These are phyloP conservation scores for Chymomyza procnemis DNA, from an alignment of 2,888 invertebrate genomes.

Conservation along the genomic window DNA sequence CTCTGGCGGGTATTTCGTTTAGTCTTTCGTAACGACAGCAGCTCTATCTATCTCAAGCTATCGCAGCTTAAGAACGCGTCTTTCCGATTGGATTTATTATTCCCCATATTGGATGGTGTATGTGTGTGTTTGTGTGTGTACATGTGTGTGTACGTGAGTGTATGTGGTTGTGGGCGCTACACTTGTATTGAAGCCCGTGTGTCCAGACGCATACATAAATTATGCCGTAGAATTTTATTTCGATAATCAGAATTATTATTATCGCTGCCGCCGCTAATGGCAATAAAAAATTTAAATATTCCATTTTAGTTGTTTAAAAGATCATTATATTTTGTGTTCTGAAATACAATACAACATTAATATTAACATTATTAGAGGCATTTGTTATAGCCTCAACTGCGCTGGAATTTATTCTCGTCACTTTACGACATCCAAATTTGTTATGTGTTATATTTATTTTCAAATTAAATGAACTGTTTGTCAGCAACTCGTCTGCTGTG, in stretches of 20 bases:
- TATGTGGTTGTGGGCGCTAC: slow-evolving; percentile 2
- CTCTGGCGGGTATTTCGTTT: slow-evolving; percentile 39
- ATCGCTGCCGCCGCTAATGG: slow-evolving; percentile 36
- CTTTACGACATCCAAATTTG: slow-evolving; percentile 37
- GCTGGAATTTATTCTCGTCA: slow-evolving; percentile 33
- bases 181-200: background rate
- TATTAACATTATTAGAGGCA: slow-evolving; percentile 17
- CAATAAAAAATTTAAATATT: slow-evolving; percentile 51
- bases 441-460: slow-evolving; percentile 33
- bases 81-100: background rate
- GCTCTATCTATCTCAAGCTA: background rate
- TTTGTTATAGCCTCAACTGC: slow-evolving; percentile 21
- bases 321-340: slow-evolving; percentile 39
- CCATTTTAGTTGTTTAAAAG: slow-evolving; percentile 43
- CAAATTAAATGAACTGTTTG: slow-evolving; percentile 56
- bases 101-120: background rate
- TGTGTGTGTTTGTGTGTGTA: background rate
- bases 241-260: slow-evolving; percentile 38
- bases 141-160: slow-evolving; percentile 9
- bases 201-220: slow-evolving; percentile 36
- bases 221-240: slow-evolving; percentile 46
- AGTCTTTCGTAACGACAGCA: too few relatives aligned
- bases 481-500: slow-evolving; percentile 4
- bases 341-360: slow-evolving; percentile 18
- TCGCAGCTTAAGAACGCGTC: background rate